Conservation (phyloP, 2,888 invertebrate species). For the Leptinotarsa rubiginosa region DNA sequence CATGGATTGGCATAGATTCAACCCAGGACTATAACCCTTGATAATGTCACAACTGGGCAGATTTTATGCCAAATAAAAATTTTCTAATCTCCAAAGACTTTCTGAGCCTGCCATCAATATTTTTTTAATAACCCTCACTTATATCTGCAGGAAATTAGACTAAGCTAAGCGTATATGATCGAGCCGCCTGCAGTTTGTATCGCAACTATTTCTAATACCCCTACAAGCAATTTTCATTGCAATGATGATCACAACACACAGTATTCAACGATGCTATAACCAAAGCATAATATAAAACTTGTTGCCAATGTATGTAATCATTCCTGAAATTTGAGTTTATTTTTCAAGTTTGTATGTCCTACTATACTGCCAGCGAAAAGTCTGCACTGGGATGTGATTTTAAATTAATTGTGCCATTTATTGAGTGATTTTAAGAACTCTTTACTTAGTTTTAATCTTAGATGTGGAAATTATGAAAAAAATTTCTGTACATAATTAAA, state of each 20-base stretch:
- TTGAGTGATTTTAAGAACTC: slow-evolving; percentile 50
- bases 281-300: neutral
- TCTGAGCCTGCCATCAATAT: neutral
- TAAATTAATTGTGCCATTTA: slow-evolving; percentile 59
- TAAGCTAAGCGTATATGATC: neutral
- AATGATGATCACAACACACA: neutral
- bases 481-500: slow-evolving; percentile 51
- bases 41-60: too few species aligned
- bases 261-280: neutral
- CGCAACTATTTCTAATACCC: neutral
- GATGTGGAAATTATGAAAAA: slow-evolving; percentile 41
- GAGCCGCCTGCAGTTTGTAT: neutral
- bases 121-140: slow-evolving; percentile 1
- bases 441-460: slow-evolving; percentile 46
- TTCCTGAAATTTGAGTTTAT: slow-evolving; percentile 37
- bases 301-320: neutral
- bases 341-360: slow-evolving; percentile 30
- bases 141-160: slow-evolving; percentile 11
- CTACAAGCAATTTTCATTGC: slow-evolving; percentile 1
- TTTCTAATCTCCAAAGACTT: neutral
- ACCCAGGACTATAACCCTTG: too few species aligned
- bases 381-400: slow-evolving; percentile 55
- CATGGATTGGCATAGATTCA: too few species aligned
- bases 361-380: slow-evolving; percentile 45
- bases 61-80: neutral